Percentiles rank a stretch among this genome's conserved stretches.
Evolutionary conservation across 2,797 vertebrate genomes (phyloP).

Genomic region (Euthynnus affinis): DNA sequence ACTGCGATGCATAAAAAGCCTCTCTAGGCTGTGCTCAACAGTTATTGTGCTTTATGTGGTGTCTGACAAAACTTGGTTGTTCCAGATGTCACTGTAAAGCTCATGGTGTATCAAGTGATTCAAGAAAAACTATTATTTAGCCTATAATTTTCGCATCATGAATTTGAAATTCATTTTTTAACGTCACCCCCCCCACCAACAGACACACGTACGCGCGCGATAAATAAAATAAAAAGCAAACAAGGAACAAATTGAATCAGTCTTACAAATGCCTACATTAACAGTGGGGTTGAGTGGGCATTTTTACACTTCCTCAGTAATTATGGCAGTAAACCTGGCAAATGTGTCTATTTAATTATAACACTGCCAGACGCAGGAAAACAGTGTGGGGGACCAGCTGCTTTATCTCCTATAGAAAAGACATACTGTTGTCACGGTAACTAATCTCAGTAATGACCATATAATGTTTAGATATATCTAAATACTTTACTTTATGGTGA

Average conservation of each 20-base stretch:
- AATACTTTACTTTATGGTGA: not conserved
- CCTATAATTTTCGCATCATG: constrained; percentile 46
- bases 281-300: constrained; percentile 30
- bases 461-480: not conserved
- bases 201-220: not conserved
- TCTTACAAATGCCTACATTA: constrained; percentile 22
- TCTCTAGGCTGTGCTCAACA: not conserved
- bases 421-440: not conserved
- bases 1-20: constrained; percentile 20
- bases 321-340: constrained; percentile 30
- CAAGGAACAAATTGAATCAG: constrained; percentile 17
- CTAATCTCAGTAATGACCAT: constrained; percentile 9
- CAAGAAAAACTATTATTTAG: constrained; percentile 28
- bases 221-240: constrained; percentile 9
- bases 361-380: constrained; percentile 19
- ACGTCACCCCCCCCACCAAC: not conserved
- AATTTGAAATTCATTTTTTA: constrained; percentile 27
- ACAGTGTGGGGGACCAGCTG: constrained; percentile 2
- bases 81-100: constrained; percentile 18
- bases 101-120: not conserved
- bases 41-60: constrained; percentile 13
- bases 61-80: constrained; percentile 40
- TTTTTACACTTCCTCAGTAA: constrained; percentile 46
- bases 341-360: constrained; percentile 44
- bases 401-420: constrained; percentile 9